Conservation (phyloP, 2,797 vertebrate genomes). For the Dendrocincla fuliginosa region DNA sequence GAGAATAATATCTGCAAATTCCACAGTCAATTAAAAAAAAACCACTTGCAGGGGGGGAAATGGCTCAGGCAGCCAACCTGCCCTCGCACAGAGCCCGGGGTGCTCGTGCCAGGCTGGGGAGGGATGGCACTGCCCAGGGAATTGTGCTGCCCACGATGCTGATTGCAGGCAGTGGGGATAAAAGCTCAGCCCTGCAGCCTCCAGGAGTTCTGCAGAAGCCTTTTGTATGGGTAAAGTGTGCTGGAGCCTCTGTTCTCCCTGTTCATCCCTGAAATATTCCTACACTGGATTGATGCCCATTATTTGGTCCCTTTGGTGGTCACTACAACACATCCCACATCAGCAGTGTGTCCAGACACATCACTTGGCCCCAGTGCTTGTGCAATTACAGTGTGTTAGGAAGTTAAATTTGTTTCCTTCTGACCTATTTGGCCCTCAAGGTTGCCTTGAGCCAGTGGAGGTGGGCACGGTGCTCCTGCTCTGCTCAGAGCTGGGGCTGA, state of each 20-base stretch:
- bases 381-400: neutral
- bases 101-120: neutral
- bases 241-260: neutral
- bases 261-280: neutral
- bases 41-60: neutral
- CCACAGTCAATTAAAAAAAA: neutral
- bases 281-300: fast-evolving
- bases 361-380: neutral
- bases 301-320: fast-evolving
- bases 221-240: neutral
- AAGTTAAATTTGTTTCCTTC: neutral
- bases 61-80: neutral
- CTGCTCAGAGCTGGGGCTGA: neutral
- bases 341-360: neutral
- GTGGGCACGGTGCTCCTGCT: neutral
- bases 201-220: neutral
- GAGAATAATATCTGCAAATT: constrained; percentile 8
- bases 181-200: neutral
- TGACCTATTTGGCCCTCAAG: neutral
- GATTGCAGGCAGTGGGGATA: neutral
- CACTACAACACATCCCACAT: fast-evolving
- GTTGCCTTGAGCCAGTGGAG: neutral
- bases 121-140: neutral
- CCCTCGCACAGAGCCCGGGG: neutral
- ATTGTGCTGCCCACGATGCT: neutral